Conservation (phyloP, 2,888 invertebrate species). For the Hyalella azteca region DNA sequence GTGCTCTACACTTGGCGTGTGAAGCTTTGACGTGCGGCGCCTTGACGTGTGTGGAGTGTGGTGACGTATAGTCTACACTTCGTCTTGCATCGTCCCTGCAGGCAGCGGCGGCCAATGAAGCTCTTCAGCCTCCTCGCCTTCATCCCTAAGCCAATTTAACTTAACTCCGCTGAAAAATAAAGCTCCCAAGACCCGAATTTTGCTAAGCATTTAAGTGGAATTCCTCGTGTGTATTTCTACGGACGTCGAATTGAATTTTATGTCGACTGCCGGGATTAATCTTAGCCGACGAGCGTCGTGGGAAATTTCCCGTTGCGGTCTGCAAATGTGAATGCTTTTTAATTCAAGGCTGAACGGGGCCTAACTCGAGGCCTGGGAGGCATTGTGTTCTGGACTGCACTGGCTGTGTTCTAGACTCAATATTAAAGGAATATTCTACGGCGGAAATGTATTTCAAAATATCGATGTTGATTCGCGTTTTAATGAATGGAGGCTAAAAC, state of each 20-base stretch:
- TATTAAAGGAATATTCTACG: no score
- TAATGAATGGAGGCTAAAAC: no score
- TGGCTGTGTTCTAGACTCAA: no score
- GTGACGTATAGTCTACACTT: no score
- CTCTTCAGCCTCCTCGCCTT: constrained; percentile 9
- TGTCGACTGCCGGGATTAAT: constrained; percentile 7
- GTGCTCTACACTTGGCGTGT: no score
- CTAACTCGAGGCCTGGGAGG: no score
- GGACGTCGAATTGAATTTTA: constrained; percentile 28
- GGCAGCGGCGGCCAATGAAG: neutral
- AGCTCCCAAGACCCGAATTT: neutral
- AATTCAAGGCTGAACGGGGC: neutral
- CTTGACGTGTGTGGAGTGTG: no score
- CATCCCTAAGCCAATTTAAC: constrained; percentile 25
- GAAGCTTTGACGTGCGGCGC: no score
- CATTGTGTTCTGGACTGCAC: no score
- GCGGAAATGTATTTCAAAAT: no score
- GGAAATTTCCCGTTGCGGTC: constrained; percentile 5
- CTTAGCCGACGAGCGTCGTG: neutral
- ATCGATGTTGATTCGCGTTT: no score
- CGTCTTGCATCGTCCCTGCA: no score
- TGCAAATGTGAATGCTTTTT: neutral
- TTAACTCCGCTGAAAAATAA: constrained; percentile 19
- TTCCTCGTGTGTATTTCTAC: constrained; percentile 29
- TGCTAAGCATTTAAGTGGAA: constrained; percentile 12